Conservation (phyloP, 2,888 invertebrate species). For the Tipula helvola region DNA sequence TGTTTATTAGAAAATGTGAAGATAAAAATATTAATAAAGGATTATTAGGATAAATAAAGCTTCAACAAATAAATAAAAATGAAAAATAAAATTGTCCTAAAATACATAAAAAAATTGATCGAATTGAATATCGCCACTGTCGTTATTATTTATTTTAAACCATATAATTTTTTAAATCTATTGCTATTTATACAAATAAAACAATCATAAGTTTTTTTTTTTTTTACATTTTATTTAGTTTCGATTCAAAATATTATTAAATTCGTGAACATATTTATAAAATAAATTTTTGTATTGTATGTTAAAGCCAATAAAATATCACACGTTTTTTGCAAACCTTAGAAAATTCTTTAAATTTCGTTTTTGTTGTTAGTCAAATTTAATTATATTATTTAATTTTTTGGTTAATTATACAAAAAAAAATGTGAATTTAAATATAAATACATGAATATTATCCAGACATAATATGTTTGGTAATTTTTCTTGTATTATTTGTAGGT, state of each 20-base stretch:
- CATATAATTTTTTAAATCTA: neutral
- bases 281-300: neutral
- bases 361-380: neutral
- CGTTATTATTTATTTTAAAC: neutral
- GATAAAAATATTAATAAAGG: neutral
- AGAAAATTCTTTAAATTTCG: neutral
- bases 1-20: neutral
- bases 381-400: neutral
- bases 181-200: neutral
- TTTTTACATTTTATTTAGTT: neutral
- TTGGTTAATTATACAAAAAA: neutral
- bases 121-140: neutral
- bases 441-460: neutral
- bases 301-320: neutral
- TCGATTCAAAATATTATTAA: neutral
- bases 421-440: neutral
- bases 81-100: neutral
- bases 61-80: neutral
- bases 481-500: neutral
- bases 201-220: neutral
- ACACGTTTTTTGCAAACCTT: neutral
- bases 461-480: neutral
- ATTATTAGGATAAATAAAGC: conserved; percentile 4
- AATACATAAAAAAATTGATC: neutral
- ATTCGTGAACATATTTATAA: neutral